Evolutionary conservation across 2,797 vertebrate species (phyloP).

Genomic region (Trachurus trachurus): DNA sequence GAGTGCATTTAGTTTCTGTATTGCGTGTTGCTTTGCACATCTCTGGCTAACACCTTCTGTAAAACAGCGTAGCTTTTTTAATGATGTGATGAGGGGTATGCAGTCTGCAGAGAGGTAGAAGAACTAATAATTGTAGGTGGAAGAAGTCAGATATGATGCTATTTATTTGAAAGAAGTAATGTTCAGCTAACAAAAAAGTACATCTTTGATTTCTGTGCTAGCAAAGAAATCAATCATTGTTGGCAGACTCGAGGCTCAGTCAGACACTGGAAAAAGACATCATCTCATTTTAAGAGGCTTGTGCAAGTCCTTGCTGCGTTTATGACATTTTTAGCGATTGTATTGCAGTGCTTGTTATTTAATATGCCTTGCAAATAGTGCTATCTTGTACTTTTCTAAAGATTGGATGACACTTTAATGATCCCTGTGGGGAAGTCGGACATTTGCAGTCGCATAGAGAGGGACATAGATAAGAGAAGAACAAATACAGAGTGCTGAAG

Average conservation of each 20-base stretch:
- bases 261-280: conserved; percentile 37
- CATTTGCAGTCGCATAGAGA: conserved; percentile 41
- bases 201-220: conserved; percentile 3
- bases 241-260: conserved; percentile 29
- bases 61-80: conserved; percentile 25
- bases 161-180: conserved; percentile 12
- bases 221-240: conserved; percentile 27
- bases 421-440: conserved; percentile 30
- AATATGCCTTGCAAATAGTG: conserved; percentile 45
- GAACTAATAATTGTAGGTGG: conserved; percentile 4
- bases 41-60: background rate
- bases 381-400: conserved; percentile 50
- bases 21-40: background rate
- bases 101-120: background rate
- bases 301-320: conserved; percentile 15
- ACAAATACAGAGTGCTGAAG: conserved; percentile 43
- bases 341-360: conserved; percentile 31
- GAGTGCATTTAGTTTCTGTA: conserved; percentile 1
- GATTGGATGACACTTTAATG: conserved; percentile 55
- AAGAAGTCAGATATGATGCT: conserved; percentile 8
- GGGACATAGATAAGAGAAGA: conserved; percentile 49
- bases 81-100: conserved; percentile 21
- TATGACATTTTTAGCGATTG: conserved; percentile 37
- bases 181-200: conserved; percentile 11
- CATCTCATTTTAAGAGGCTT: conserved; percentile 37